Conservation (phyloP, 2,113 vertebrate species). For the Nestor notabilis region DNA sequence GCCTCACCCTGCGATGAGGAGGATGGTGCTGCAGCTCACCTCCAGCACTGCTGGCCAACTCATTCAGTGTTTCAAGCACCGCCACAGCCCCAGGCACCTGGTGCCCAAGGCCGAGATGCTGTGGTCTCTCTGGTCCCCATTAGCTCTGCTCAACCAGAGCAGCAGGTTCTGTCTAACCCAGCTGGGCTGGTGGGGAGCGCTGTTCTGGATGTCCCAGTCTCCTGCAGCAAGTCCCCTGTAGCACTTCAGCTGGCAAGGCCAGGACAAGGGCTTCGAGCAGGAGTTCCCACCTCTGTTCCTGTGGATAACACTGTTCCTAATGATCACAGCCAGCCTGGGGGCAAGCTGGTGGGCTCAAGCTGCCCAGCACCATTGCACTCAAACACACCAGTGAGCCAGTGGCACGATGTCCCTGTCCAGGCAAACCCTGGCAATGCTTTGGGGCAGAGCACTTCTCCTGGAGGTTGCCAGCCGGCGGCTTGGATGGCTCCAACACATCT, state of each 20-base stretch:
- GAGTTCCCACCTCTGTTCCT: neutral
- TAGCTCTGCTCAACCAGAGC: neutral
- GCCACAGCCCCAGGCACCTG: slow-evolving; percentile 12
- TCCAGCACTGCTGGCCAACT: neutral
- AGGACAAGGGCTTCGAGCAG: neutral
- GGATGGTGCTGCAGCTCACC: neutral
- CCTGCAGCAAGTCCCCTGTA: neutral
- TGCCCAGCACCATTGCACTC: neutral
- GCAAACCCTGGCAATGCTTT: neutral
- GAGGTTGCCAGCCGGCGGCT: neutral
- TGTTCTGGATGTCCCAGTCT: neutral
- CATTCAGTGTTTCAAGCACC: neutral
- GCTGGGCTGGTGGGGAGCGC: fast-evolving
- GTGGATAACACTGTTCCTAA: neutral
- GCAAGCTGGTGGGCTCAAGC: neutral
- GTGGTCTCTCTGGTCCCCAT: fast-evolving
- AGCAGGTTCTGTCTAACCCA: neutral
- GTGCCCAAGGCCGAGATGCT: neutral
- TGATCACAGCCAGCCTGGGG: neutral
- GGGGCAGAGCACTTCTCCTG: neutral
- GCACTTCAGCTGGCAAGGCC: neutral
- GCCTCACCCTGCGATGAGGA: neutral
- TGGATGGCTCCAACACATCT: neutral
- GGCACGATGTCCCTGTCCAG: neutral
- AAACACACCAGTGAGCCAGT: fast-evolving